phyloP scores from a whole-genome alignment of 2,888 invertebrate species.

The Exocentrus adspersus region DNA sequence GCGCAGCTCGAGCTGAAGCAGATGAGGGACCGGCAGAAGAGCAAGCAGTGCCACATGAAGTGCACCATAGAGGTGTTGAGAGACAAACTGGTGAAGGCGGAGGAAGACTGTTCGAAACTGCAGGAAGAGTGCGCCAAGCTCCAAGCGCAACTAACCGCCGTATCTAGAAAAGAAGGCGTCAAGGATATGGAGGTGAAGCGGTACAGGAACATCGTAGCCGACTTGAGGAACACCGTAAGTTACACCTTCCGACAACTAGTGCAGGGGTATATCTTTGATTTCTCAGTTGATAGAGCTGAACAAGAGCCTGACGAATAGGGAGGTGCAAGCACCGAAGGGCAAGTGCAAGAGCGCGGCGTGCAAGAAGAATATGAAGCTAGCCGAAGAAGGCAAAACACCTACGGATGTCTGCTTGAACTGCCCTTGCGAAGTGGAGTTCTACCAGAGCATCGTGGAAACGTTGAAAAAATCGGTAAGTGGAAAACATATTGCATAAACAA shows the following conservation, averaged over 20 bases:
- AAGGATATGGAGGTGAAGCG: constrained; percentile 48
- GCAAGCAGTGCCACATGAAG: constrained; percentile 44
- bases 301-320: constrained; percentile 44
- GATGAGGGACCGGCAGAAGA: constrained; percentile 44
- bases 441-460: constrained; percentile 47
- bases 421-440: constrained; percentile 49
- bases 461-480: constrained; percentile 49
- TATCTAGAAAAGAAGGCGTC: constrained; percentile 39
- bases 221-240: constrained; percentile 53
- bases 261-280: background rate
- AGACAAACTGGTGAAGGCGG: constrained; percentile 41
- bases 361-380: constrained; percentile 28
- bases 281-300: constrained; percentile 51
- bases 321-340: constrained; percentile 24
- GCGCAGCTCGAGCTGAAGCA: constrained; percentile 52
- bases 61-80: constrained; percentile 46
- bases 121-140: constrained; percentile 40
- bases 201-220: constrained; percentile 51
- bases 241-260: background rate
- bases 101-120: constrained; percentile 39
- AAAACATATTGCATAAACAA: too few species aligned
- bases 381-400: constrained; percentile 20
- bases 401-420: constrained; percentile 40
- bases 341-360: constrained; percentile 43
- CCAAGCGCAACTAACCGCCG: constrained; percentile 35